A percentile compares a stretch with the other conserved stretches of the same genome.
Evolutionary conservation across 1,140 invertebrate genomes (phyloP).

Genomic region (Drepana arcuata): DNA sequence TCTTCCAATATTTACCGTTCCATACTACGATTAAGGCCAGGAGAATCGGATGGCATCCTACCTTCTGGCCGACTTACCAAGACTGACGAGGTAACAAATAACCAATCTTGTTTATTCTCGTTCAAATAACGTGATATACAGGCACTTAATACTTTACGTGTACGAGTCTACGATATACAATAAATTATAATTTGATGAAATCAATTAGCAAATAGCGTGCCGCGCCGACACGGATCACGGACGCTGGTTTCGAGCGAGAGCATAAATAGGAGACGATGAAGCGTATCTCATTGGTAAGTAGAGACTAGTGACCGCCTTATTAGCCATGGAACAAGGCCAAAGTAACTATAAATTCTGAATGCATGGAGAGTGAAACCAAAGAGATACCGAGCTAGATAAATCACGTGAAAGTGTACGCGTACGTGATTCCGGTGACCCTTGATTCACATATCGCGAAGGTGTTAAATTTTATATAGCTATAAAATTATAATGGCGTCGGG

Average conservation of each 20-base stretch:
- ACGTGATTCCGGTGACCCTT: too few relatives aligned
- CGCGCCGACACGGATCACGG: slow-evolving; percentile 18
- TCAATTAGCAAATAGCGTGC: too few relatives aligned
- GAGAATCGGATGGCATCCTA: slow-evolving; percentile 17
- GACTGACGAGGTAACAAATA: too few relatives aligned
- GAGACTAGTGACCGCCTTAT: slow-evolving; percentile 3
- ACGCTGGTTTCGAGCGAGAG: slow-evolving; percentile 7
- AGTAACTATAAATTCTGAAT: slow-evolving; percentile 10
- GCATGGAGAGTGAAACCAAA: slow-evolving; percentile 7
- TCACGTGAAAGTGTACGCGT: not conserved
- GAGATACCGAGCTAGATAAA: slow-evolving; percentile 4
- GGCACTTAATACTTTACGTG: too few relatives aligned
- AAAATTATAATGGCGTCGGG: slow-evolving; percentile 5
- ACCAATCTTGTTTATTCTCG: too few relatives aligned
- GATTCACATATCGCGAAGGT: slow-evolving; percentile 7
- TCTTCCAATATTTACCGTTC: too few relatives aligned
- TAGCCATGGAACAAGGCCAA: slow-evolving; percentile 9
- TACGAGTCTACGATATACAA: too few relatives aligned
- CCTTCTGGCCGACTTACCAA: slow-evolving; percentile 42
- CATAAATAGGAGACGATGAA: too few relatives aligned
- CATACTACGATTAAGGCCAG: too few relatives aligned
- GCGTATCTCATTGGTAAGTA: slow-evolving; percentile 4
- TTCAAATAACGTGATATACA: too few relatives aligned
- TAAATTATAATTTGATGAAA: too few relatives aligned
- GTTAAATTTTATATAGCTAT: slow-evolving; percentile 7